These are phyloP conservation scores for Capitulum mitella DNA, from an alignment of 2,888 invertebrate genomes.

Conservation along the genomic window DNA sequence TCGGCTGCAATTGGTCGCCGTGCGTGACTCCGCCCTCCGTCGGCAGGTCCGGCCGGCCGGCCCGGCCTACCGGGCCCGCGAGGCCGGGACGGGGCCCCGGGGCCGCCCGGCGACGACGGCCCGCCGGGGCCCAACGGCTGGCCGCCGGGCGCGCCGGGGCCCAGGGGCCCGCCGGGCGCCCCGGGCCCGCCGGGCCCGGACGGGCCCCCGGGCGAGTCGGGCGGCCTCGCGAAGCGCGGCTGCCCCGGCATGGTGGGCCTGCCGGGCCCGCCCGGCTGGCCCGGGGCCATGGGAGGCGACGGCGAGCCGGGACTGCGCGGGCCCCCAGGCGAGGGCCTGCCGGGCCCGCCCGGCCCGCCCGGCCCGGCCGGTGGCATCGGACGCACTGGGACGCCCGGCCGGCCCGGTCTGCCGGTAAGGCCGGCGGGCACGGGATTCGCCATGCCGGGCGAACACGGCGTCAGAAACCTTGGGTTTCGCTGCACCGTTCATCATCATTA, in stretches of 20 bases:
- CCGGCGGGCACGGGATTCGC: no score
- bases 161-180: conserved; percentile 36
- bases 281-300: conserved; percentile 38
- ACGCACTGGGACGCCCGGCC: conserved; percentile 53
- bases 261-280: conserved; percentile 42
- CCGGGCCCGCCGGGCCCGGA: conserved; percentile 35
- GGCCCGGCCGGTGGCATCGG: conserved; percentile 38
- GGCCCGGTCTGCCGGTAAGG: conserved; percentile 58
- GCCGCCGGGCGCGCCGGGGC: not conserved
- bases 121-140: not conserved
- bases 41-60: conserved; percentile 25
- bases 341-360: conserved; percentile 43
- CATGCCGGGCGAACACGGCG: no score
- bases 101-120: conserved; percentile 47
- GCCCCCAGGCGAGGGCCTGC: conserved; percentile 47
- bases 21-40: conserved; percentile 20
- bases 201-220: conserved; percentile 46
- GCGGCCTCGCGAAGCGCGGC: conserved; percentile 60
- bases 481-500: no score
- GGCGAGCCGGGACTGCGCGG: conserved; percentile 38
- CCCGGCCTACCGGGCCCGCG: not conserved
- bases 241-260: conserved; percentile 72
- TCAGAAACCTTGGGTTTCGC: no score
- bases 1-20: no score
- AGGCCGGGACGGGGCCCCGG: not conserved